Evolutionary conservation across 2,113 vertebrate species (phyloP), one percentile per base, ranked within the genome.

Genomic region (Indri indri): DNA sequence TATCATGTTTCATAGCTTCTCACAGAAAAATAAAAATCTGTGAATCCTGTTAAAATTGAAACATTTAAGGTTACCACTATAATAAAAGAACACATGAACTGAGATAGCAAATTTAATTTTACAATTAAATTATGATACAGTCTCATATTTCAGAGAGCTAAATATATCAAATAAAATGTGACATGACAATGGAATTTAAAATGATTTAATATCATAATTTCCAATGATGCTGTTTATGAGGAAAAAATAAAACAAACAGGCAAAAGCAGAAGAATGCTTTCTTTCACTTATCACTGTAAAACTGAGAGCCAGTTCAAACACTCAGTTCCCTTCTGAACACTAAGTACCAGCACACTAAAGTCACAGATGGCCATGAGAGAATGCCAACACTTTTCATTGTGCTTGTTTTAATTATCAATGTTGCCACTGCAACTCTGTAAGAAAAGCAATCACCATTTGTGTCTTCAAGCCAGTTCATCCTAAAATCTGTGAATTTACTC

Each of bases 401-500:
- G 91, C 88, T 97, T 96, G 57, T 97, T 98, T 97, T 97, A 98
- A 98, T 98, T 95, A 97, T 76, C 94, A 95, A 66, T n/a, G 52
- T 63, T 84, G 85, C 80, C 92, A 94, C 34, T 96, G 94, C 84
- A 96, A 93, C 93, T 96, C 87, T 90, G 74, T 84, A 88, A 86
- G 63, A 97, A 96, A 97, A 98, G 47, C 40, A 59, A 85, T 54
- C 86, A 91, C 91, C 70, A 57, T 92, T n/a, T 40, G 8, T 50
- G 32, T 52, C 59, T 77, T 96, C 94, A 76, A 77, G 0, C 6
- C n/a, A 93, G 94, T 93, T 96, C 87, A 97, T 70, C 25, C 94
- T 95, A 94, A 97, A 98, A 95, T 94, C 97, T 77, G 23, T 65
- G 68, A 82, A 30, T 80, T 95, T 93, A 50, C 32, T 89, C 65